Evolutionary conservation across 92 coral and sea anemone species (phyloP).

Genomic region (Heliopora coerulea): DNA sequence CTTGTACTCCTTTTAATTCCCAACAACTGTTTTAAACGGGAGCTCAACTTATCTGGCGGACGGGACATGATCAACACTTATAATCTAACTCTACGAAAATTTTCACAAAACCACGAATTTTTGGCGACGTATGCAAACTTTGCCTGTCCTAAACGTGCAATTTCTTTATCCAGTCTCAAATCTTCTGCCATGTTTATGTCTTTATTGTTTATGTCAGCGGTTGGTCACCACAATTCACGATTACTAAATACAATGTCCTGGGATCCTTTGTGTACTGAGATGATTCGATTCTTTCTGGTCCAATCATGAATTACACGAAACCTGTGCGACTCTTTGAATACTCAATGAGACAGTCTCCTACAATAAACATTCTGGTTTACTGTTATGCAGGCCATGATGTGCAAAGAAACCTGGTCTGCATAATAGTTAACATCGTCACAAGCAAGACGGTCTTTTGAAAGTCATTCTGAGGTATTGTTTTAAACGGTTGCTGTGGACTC

Average conservation of each 20-base stretch:
- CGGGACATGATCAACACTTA: conserved; percentile 59
- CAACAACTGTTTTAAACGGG: conserved; percentile 83
- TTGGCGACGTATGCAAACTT: not conserved
- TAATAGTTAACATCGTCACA: no score
- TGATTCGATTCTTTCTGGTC: not conserved
- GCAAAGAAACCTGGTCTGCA: no score
- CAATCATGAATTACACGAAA: no score
- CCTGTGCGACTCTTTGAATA: no score
- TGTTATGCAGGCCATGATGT: no score
- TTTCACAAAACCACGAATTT: not conserved
- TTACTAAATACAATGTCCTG: not conserved
- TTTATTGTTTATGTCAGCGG: not conserved
- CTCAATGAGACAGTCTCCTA: no score
- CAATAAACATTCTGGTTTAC: no score
- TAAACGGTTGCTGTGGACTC: not conserved
- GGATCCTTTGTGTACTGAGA: not conserved
- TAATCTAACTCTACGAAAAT: not conserved
- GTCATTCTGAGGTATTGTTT: not conserved
- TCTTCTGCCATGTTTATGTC: not conserved
- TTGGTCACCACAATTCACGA: not conserved
- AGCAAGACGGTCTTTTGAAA: no score
- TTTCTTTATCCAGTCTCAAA: not conserved
- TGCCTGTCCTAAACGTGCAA: not conserved
- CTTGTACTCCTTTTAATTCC: conserved; percentile 78
- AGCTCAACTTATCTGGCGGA: conserved; percentile 79